Evolutionary conservation across 2,113 vertebrate genomes (phyloP).

Genomic region (Paraplagusia blochii): DNA sequence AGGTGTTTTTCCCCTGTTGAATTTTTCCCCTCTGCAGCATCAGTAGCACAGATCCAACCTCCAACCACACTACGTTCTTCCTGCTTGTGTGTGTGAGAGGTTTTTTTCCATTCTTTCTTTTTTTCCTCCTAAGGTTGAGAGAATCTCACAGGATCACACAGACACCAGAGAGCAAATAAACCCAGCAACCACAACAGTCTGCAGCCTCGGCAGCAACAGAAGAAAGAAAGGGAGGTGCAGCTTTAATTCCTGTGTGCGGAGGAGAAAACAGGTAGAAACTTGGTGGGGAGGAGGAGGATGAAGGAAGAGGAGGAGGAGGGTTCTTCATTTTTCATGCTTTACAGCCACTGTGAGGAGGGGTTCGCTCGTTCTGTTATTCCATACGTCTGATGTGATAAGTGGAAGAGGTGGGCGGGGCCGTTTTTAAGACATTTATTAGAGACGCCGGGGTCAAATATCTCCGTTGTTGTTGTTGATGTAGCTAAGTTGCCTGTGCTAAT

Average conservation of each 20-base stretch:
- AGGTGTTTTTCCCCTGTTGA: conserved; percentile 58
- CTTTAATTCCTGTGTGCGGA: conserved; percentile 30
- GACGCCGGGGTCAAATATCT: neutral
- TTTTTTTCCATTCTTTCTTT: conserved; percentile 14
- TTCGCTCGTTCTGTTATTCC: conserved; percentile 20
- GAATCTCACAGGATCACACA: conserved; percentile 38
- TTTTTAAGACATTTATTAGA: conserved; percentile 14
- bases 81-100: conserved; percentile 21
- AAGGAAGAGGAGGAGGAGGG: neutral
- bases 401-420: conserved; percentile 42
- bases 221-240: neutral
- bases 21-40: conserved; percentile 75
- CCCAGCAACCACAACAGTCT: conserved; percentile 27
- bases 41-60: conserved; percentile 73
- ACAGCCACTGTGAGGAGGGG: conserved; percentile 44
- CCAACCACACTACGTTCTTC: conserved; percentile 58
- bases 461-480: conserved; percentile 10
- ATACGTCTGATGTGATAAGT: conserved; percentile 35
- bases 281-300: neutral
- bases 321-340: conserved; percentile 22
- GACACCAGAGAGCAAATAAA: conserved; percentile 54
- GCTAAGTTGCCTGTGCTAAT: conserved; percentile 1
- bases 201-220: neutral
- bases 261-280: conserved; percentile 72
- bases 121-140: conserved; percentile 24